These are phyloP conservation scores for Meloidogyne chitwoodi DNA, from an alignment of 1,140 invertebrate genomes.

Conservation along the genomic window DNA sequence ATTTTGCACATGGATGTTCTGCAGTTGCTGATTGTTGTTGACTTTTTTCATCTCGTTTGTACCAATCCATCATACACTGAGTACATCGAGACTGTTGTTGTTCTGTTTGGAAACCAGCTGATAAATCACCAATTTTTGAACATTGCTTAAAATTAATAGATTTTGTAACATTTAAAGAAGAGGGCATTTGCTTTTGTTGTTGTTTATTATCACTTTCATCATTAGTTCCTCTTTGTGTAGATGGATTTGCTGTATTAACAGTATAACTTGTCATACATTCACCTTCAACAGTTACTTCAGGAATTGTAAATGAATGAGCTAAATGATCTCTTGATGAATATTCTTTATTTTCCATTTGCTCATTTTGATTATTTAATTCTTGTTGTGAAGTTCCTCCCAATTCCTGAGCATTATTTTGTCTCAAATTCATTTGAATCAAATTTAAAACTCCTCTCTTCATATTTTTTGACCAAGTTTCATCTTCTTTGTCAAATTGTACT, in stretches of 20 bases:
- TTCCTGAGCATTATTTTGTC: conserved; percentile 18
- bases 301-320: conserved; percentile 24
- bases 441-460: conserved; percentile 36
- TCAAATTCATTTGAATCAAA: conserved; percentile 29
- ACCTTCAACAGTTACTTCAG: conserved; percentile 20
- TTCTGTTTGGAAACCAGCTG: conserved; percentile 30
- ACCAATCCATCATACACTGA: not conserved
- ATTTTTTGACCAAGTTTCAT: conserved; percentile 31
- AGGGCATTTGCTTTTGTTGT: not conserved
- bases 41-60: not conserved
- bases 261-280: not conserved
- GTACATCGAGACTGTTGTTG: conserved; percentile 2
- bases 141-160: conserved; percentile 53
- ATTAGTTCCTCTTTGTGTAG: conserved; percentile 17
- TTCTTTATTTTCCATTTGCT: not conserved
- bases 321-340: not conserved
- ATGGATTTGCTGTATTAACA: conserved; percentile 35
- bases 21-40: not conserved
- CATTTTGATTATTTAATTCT: conserved; percentile 8
- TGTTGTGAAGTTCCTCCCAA: not conserved
- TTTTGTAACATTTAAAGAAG: conserved; percentile 52
- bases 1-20: conserved; percentile 25
- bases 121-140: conserved; percentile 33
- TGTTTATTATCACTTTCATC: not conserved
- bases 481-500: conserved; percentile 33